Evolutionary conservation across 1,140 invertebrate genomes (phyloP), one percentile per base, ranked within the genome.

Genomic region (Pachypeltis micranthus): DNA sequence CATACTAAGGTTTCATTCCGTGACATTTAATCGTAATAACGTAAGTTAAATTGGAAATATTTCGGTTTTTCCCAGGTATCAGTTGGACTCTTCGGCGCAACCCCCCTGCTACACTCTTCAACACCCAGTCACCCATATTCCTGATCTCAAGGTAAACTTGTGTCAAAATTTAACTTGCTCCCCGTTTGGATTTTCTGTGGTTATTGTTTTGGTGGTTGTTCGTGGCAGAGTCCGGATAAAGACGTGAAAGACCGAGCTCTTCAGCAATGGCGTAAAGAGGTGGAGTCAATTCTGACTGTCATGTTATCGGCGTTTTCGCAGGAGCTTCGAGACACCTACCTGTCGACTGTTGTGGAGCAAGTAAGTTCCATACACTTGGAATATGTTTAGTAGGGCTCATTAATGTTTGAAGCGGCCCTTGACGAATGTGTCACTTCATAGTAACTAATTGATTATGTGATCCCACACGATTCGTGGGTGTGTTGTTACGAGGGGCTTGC

Each of bases 281-380:
- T 79, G 2, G 77, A 85, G 67, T 81, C 82, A 73, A 81, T 89
- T 64, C 75, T 85, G 1, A 74, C 75, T 28, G 77, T 87, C 1
- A 77, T 92, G 21, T 76, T 85, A 39, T 80, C 82, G 19, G 81
- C 88, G 0, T 81, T 86, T 68, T 82, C 85, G 16, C 79, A 83
- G 68, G 85, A 86, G 71, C 79, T 87, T 7, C 79, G 83, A 66
- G 85, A 88, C 67, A 87, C 85, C 7, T 91, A 90, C 74, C 78
- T 89, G 58, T 85, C 83, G 14, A 90, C 86, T 16, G 84, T 88
- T 0, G 82, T 88, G 14, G 86, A 89, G 76, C 88, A 85, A 78
- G 85, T 86, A 72, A 72, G 71, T 4, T n/a, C n/a, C n/a, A n/a
- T n/a, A n/a, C n/a, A n/a, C n/a, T n/a, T n/a, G n/a, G n/a, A n/a